These are phyloP conservation scores for Tineola bisselliella DNA, from an alignment of 2,888 invertebrate species.

Conservation along the genomic window DNA sequence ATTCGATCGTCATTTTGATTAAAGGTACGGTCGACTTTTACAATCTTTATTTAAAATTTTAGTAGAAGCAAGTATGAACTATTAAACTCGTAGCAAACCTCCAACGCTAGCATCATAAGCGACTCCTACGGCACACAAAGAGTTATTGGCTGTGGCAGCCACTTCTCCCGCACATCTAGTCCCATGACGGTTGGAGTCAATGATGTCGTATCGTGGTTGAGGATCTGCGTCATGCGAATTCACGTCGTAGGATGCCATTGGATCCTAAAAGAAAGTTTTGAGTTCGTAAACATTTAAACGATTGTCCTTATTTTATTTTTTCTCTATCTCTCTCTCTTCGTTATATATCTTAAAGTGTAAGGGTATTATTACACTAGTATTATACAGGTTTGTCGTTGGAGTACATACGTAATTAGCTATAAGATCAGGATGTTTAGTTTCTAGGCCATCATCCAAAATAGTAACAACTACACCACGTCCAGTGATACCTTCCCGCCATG, in stretches of 20 bases:
- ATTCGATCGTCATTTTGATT: too few species aligned
- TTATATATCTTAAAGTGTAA: background rate
- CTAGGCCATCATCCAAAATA: constrained; percentile 95
- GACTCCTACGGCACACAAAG: constrained; percentile 94
- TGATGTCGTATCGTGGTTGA: constrained; percentile 96
- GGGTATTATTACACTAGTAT: background rate
- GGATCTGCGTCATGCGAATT: constrained; percentile 97
- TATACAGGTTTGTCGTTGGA: background rate
- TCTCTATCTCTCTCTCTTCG: too few species aligned
- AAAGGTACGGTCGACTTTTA: too few species aligned
- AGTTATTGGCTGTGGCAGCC: constrained; percentile 96
- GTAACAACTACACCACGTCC: constrained; percentile 96
- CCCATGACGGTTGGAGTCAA: constrained; percentile 95
- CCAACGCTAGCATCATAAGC: constrained; percentile 96
- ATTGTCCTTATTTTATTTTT: too few species aligned
- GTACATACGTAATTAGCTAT: constrained; percentile 89
- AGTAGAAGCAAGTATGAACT: too few species aligned
- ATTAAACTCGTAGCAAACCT: constrained; percentile 64
- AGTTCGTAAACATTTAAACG: too few species aligned
- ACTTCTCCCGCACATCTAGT: constrained; percentile 98
- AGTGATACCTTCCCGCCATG: constrained; percentile 94
- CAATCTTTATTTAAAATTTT: too few species aligned
- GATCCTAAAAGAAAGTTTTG: constrained; percentile 80
- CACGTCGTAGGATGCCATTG: constrained; percentile 95
- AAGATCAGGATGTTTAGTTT: constrained; percentile 95